These are phyloP conservation scores for Nansenia antarctica DNA, from an alignment of 2,113 vertebrate species.

Conservation along the genomic window DNA sequence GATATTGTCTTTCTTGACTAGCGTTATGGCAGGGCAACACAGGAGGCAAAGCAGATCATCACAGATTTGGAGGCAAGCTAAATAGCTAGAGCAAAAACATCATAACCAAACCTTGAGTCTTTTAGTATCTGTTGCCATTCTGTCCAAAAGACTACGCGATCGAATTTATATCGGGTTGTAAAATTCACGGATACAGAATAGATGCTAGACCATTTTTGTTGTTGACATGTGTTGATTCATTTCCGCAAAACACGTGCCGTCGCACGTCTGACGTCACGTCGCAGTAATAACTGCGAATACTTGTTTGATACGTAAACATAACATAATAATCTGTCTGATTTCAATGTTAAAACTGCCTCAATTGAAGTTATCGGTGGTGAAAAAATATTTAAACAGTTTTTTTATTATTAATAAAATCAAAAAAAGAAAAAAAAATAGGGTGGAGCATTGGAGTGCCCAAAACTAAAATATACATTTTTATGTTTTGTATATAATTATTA, in stretches of 20 bases:
- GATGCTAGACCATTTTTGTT: background rate
- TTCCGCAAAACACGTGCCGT: conserved; percentile 9
- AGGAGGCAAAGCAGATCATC: background rate
- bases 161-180: background rate
- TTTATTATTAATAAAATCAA: too few relatives aligned
- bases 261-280: background rate
- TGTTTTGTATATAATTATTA: too few relatives aligned
- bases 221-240: background rate
- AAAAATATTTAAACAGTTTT: too few relatives aligned
- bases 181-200: background rate
- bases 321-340: too few relatives aligned
- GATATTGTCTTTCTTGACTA: background rate
- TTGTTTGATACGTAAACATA: background rate
- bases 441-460: too few relatives aligned
- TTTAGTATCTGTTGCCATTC: conserved; percentile 70
- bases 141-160: background rate
- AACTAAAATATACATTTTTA: too few relatives aligned
- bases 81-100: background rate
- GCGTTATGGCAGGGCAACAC: background rate
- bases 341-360: too few relatives aligned
- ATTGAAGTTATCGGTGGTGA: too few relatives aligned
- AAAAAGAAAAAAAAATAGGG: too few relatives aligned
- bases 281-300: background rate
- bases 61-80: background rate
- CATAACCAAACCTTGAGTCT: conserved; percentile 59